These are phyloP conservation scores for Gallinago media DNA, from an alignment of 2,113 vertebrate species.

Conservation along the genomic window DNA sequence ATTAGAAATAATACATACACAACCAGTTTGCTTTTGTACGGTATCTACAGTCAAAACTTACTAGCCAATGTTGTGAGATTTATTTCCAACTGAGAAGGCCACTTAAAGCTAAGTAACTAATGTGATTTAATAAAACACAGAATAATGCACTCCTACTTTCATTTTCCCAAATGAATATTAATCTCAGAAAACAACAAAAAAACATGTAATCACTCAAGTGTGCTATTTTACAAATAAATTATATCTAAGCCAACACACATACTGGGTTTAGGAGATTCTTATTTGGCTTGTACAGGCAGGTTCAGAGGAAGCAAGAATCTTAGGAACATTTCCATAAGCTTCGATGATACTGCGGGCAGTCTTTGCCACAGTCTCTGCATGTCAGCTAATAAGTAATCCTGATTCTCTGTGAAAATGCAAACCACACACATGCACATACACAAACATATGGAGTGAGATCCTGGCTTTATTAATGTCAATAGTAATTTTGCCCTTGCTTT, in stretches of 20 bases:
- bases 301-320: not conserved
- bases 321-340: not conserved
- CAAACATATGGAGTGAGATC: not conserved
- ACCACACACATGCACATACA: not conserved
- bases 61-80: not conserved
- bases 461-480: not conserved
- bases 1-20: not conserved
- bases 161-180: conserved; percentile 1
- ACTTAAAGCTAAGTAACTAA: conserved; percentile 25
- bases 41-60: not conserved
- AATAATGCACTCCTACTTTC: not conserved
- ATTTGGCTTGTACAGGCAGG: not conserved
- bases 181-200: not conserved
- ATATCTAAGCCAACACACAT: not conserved
- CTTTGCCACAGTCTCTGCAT: not conserved
- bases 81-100: conserved; percentile 21
- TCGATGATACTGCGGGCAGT: not conserved
- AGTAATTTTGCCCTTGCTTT: not conserved
- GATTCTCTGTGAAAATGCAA: not conserved
- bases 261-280: not conserved
- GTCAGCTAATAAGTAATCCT: not conserved
- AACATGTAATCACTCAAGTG: not conserved
- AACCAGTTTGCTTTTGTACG: not conserved
- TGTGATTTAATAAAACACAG: conserved; percentile 43
- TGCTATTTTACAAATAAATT: not conserved